Percentiles rank a stretch among this genome's conserved stretches.
Evolutionary conservation across 2,113 vertebrate species (phyloP).

Genomic region (Thryonomys swinderianus): DNA sequence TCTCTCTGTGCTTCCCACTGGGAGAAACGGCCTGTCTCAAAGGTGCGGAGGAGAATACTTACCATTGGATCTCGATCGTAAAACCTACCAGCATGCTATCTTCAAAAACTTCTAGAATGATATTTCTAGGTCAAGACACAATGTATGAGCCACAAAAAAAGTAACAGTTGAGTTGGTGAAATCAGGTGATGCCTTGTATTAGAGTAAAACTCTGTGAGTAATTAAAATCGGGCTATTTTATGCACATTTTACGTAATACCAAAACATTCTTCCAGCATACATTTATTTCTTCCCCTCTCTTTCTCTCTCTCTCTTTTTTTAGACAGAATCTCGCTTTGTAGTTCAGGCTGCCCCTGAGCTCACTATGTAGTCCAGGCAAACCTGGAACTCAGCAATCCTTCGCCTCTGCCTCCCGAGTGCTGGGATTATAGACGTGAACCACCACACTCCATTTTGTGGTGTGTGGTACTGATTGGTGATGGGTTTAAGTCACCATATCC

Average conservation of each 20-base stretch:
- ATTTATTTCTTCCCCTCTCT: slow-evolving; percentile 40
- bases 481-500: too few species aligned
- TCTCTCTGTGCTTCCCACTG: neutral
- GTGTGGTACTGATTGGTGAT: too few species aligned
- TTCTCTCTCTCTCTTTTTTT: too few species aligned
- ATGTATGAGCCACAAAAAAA: neutral
- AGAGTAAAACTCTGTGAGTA: neutral
- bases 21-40: neutral
- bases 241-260: neutral
- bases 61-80: neutral
- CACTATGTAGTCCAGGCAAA: too few species aligned
- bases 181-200: neutral
- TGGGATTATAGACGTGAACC: too few species aligned
- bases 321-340: too few species aligned
- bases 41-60: neutral
- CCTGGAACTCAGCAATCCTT: too few species aligned
- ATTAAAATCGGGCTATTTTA: neutral
- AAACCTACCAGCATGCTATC: neutral
- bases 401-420: too few species aligned
- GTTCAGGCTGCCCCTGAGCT: too few species aligned
- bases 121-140: neutral
- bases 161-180: neutral
- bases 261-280: neutral
- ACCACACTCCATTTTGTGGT: too few species aligned
- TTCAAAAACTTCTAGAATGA: neutral